phyloP scores from a whole-genome alignment of 2,113 vertebrate species.

The Melanocharis versteri region DNA sequence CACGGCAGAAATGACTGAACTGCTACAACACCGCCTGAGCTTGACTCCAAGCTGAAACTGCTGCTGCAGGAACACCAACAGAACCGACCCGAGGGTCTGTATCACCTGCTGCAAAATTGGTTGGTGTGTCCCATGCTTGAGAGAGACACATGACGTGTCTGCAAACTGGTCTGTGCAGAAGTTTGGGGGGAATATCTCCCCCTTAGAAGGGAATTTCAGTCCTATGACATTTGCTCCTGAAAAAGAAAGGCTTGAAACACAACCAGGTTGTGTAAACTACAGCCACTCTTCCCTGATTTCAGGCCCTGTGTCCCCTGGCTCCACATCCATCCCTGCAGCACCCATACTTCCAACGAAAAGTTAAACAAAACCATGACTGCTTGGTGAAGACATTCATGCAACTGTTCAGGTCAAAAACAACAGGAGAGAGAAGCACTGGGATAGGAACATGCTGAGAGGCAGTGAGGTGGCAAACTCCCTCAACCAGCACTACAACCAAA shows the following conservation, averaged over 20 bases:
- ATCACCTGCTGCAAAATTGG: neutral
- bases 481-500: neutral
- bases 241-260: neutral
- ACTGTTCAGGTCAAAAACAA: neutral
- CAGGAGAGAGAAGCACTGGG: neutral
- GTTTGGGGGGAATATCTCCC: neutral
- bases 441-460: neutral
- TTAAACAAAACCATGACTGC: rapidly evolving
- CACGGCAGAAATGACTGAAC: neutral
- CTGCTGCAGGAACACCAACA: neutral
- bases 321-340: neutral
- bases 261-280: neutral
- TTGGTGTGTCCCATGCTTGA: neutral
- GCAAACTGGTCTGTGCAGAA: neutral
- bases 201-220: neutral
- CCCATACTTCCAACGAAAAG: neutral
- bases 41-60: neutral
- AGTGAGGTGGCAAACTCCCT: neutral
- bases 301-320: neutral
- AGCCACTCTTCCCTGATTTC: neutral
- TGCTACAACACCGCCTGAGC: neutral
- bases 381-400: neutral
- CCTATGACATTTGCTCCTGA: neutral
- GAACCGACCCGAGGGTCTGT: neutral
- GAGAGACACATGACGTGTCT: rapidly evolving